Evolutionary conservation across 2,888 invertebrate genomes (phyloP).

Genomic region (Stenoptilia bipunctidactyla): DNA sequence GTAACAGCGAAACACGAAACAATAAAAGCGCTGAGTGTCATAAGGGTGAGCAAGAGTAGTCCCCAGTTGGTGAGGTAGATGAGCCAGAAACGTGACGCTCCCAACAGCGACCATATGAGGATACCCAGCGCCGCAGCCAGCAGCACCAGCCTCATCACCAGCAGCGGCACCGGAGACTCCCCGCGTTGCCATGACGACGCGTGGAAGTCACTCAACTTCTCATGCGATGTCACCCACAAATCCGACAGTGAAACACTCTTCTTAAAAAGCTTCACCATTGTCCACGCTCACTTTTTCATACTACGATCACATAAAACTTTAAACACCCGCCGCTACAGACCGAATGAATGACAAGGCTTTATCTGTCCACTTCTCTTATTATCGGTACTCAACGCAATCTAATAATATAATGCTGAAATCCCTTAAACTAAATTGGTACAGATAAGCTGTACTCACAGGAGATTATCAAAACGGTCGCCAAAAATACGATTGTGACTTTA

Average conservation of each 20-base stretch:
- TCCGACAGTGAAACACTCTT: conserved; percentile 35
- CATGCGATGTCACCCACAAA: conserved; percentile 48
- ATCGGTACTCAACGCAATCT: background rate
- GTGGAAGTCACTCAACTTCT: conserved; percentile 47
- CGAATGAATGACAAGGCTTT: background rate
- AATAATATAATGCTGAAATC: no score
- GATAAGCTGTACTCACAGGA: no score
- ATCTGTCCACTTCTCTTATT: background rate
- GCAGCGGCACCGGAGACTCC: conserved; percentile 43
- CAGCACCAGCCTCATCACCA: conserved; percentile 36
- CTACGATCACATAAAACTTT: background rate
- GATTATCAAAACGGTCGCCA: no score
- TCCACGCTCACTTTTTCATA: conserved; percentile 10
- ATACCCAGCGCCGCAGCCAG: conserved; percentile 29
- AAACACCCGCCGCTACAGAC: background rate
- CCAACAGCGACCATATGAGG: conserved; percentile 38
- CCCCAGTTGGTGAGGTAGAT: conserved; percentile 62
- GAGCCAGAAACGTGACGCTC: conserved; percentile 32
- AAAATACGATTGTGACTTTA: no score
- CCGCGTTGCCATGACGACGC: conserved; percentile 57
- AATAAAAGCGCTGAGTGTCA: conserved; percentile 31
- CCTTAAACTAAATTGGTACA: no score
- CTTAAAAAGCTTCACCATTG: conserved; percentile 55
- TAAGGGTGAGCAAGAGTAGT: conserved; percentile 31
- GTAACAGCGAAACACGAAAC: conserved; percentile 31